Base-by-base conservation (phyloP, 2,113 vertebrate species). In the Tychaedon coryphoeus region DNA sequence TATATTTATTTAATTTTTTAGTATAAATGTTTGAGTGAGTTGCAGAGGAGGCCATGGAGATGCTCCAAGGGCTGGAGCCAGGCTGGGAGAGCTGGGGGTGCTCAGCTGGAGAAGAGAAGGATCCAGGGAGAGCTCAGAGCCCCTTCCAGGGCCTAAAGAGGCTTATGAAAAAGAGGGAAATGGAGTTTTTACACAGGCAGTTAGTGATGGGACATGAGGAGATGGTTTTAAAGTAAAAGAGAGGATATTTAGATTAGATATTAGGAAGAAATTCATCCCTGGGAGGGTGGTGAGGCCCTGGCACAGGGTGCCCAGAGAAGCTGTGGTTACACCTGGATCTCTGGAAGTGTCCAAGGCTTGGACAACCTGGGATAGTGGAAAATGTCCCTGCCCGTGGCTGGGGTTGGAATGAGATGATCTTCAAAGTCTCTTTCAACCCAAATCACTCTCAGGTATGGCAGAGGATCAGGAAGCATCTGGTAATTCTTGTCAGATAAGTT, bases 291-390 rank as follows among this genome's bases (percentile, higher is more conserved):
- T 0, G 4, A 66, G 19, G 5, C 1, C 26, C 33, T 73, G 43
- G 51, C 36, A 51, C 36, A 66, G 26, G 26, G 0, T 88, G 1
- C 23, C 36, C n/a, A 74, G 45, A 51, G 43, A 28, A 65, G 34
- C 58, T 88, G 60, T 80, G 60, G 33, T 36, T 81, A 51, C 23
- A 15, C 36, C 28, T 40, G n/a, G 40, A 45, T 66, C 60, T 36
- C 43, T 65, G 76, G 60, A 9, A 66, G 18, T 43, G 51, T 45
- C 28, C 60, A 58, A 58, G 23, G 19, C 22, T 65, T 80, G 58
- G 76, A 58, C 31, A 43, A 0, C 14, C 9, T 73, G 43, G 33
- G 31, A 0, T 2, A 9, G 26, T 50, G 26, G 23, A 4, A 80
- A 6, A 10, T 80, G 51, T 58, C 67, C 19, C 26, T 80, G 33